Percentiles rank a stretch among this genome's conserved stretches.
These are phyloP conservation scores for Scotopteryx bipunctaria DNA, from an alignment of 2,888 invertebrate species.

Conservation along the genomic window DNA sequence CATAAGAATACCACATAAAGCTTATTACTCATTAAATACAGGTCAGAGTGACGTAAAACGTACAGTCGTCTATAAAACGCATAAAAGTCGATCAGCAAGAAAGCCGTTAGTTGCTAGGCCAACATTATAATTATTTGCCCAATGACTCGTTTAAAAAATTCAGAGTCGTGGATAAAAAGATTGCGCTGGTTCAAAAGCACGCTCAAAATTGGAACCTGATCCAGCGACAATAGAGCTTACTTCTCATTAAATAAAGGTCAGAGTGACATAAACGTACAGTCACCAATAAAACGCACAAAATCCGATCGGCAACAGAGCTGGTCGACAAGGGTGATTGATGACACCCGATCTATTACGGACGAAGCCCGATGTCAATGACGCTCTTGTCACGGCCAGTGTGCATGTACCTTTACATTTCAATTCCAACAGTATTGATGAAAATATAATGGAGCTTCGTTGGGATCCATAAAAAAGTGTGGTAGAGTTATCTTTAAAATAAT, in stretches of 20 bases:
- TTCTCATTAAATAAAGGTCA: neutral
- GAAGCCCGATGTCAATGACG: slow-evolving; percentile 30
- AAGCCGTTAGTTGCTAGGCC: too few relatives aligned
- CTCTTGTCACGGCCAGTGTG: slow-evolving; percentile 25
- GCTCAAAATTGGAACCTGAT: neutral
- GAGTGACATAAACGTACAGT: slow-evolving; percentile 17
- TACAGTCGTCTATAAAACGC: too few relatives aligned
- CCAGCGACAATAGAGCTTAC: neutral
- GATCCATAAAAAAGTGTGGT: neutral
- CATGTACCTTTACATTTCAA: slow-evolving; percentile 19
- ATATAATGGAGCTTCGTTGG: neutral
- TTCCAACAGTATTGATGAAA: neutral
- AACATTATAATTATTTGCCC: too few relatives aligned
- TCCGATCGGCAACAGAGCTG: slow-evolving; percentile 51
- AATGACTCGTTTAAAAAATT: neutral
- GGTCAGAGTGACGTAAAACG: too few relatives aligned
- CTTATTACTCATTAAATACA: too few relatives aligned
- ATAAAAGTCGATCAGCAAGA: too few relatives aligned
- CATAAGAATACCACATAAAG: too few relatives aligned
- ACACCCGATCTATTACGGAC: slow-evolving; percentile 52
- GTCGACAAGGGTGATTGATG: slow-evolving; percentile 63
- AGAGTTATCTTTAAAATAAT: too few relatives aligned
- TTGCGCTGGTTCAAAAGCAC: neutral
- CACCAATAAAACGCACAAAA: slow-evolving; percentile 61
- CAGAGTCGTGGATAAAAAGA: neutral